Evolutionary conservation across 1,140 invertebrate genomes (phyloP), one percentile per base, ranked within the genome.

Genomic region (Zaprionus africanus): DNA sequence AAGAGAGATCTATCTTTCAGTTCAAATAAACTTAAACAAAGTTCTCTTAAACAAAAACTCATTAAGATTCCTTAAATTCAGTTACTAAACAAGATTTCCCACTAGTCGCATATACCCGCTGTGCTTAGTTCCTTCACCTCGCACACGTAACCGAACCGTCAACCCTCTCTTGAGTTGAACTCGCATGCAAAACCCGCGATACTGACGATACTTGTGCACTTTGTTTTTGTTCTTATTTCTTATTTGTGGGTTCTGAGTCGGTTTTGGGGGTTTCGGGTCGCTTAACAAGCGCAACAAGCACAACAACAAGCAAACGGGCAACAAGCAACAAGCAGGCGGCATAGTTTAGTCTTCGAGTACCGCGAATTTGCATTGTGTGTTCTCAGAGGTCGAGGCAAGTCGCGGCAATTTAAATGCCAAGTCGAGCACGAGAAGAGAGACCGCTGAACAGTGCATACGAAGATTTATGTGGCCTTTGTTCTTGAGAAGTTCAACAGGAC

Each of bases 391-490:
- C 79, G 61, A 67, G 34, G 54, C 68, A 69, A 85, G 82, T 81
- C 82, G 70, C 65, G 70, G 78, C 82, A 85, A 85, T 86, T 85
- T 85, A 85, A 85, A 85, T 85, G 82, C 82, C 82, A 86, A 78
- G 31, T 77, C 62, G 62, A 73, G 75, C 75, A 67, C 70, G 58
- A 62, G 51, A 56, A 54, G 22, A 22, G 49, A 57, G 75, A 66
- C 66, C 76, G 53, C 60, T 54, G 38, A 19, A 38, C 19, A 62
- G 43, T 46, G 67, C 38, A 78, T 51, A 17, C 53, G 31, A 62
- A 88, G 84, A 88, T 88, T 88, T 88, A 88, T 88, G 78, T 67
- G 81, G 70, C 71, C 81, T 84, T 88, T 88, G 84, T 88, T 81
- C 49, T 53, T 9, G 17, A 43, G 56, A 67, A 65, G 78, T 66